These are phyloP conservation scores for Menidia beryllina DNA, from an alignment of 2,113 vertebrate genomes.

Conservation along the genomic window DNA sequence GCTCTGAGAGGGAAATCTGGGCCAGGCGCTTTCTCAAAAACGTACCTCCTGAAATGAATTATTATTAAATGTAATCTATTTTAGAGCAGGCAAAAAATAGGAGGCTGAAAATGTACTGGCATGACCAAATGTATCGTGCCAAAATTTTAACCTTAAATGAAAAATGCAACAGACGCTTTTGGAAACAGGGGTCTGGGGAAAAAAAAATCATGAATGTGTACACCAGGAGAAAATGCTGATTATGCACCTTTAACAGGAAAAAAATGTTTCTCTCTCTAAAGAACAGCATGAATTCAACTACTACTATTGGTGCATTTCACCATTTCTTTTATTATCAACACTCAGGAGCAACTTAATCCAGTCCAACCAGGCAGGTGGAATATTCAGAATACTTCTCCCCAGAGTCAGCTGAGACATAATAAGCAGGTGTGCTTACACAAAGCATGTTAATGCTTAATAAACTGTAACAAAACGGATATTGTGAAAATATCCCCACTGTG, in stretches of 20 bases:
- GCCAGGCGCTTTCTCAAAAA: background rate
- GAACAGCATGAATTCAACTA: slow-evolving; percentile 12
- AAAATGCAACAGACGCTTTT: no score
- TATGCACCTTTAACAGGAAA: slow-evolving; percentile 3
- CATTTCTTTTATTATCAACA: slow-evolving; percentile 32
- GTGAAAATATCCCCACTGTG: slow-evolving; percentile 54
- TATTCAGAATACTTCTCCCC: slow-evolving; percentile 62
- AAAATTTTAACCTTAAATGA: no score
- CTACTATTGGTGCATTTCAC: slow-evolving; percentile 21
- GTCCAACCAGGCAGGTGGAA: slow-evolving; percentile 47
- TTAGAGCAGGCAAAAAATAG: no score
- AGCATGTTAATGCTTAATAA: slow-evolving; percentile 62
- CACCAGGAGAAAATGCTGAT: slow-evolving; percentile 1
- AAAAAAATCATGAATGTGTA: no score
- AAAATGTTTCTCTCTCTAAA: background rate
- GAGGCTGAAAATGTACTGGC: no score
- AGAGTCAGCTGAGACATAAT: slow-evolving; percentile 55
- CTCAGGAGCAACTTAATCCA: slow-evolving; percentile 49
- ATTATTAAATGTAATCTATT: no score
- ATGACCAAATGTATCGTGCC: no score
- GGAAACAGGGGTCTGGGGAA: no score
- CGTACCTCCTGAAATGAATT: background rate
- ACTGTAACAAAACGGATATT: slow-evolving; percentile 56
- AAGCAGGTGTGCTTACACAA: slow-evolving; percentile 62
- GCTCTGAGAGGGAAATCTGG: background rate